Conservation (phyloP, 2,113 vertebrate genomes). For the Sakesphorus luctuosus region DNA sequence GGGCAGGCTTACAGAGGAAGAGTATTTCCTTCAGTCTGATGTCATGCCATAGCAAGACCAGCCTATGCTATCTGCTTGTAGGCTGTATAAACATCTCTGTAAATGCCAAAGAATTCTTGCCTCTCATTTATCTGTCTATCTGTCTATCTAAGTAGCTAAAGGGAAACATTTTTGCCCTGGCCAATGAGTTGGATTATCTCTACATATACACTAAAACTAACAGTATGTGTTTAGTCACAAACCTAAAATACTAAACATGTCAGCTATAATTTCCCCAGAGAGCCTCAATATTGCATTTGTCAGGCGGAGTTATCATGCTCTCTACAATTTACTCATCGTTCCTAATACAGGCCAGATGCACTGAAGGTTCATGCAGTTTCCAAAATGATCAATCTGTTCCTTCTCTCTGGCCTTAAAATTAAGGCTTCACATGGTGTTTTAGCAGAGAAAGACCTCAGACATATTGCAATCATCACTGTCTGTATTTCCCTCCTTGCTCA, state of each 20-base stretch:
- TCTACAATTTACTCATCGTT: background rate
- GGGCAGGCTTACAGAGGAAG: background rate
- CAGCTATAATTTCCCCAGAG: background rate
- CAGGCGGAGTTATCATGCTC: background rate
- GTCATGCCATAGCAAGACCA: background rate
- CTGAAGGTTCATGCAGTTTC: background rate
- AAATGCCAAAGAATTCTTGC: background rate
- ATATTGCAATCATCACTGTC: background rate
- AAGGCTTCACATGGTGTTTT: background rate
- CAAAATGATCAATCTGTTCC: background rate
- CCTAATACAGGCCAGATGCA: background rate
- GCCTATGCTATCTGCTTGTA: background rate
- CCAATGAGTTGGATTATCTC: background rate
- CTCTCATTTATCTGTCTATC: background rate
- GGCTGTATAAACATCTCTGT: background rate
- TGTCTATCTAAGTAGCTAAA: background rate
- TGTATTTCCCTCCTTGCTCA: background rate
- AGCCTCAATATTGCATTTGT: background rate
- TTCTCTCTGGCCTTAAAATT: background rate
- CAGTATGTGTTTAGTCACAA: background rate
- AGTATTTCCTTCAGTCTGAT: background rate
- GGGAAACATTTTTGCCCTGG: background rate
- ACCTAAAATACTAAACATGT: background rate
- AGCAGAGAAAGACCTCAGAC: background rate
- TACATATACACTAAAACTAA: background rate